Base-by-base conservation (phyloP, 2,113 vertebrate genomes). In the Eurypyga helias region DNA sequence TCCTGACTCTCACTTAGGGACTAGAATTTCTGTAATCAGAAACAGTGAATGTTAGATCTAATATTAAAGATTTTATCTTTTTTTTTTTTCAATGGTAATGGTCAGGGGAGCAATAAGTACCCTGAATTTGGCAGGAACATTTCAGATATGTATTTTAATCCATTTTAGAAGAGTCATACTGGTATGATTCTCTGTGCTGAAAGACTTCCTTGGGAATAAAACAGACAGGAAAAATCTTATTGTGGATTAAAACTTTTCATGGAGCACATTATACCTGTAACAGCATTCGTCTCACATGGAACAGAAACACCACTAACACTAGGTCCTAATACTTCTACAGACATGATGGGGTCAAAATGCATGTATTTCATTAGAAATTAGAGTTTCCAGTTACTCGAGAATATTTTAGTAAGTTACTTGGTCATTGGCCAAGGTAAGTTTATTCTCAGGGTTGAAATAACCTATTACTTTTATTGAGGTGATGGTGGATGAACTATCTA, bases 271-370 rank as follows among this genome's bases (percentile, higher is more conserved):
- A 54, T 13, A 36, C 8, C 15, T 72, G 8, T 45, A 72, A 51
- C 8, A 60, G 13, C 7, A 65, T 69, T 69, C 4, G 34, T 69
- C 11, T 89, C 34, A 34, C 0, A 0, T 25, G 26, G 45, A 89
- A 64, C 13, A 73, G 33, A 91, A 89, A 34, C 13, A 36, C 43
- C 34, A 43, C 29, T 48, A 64, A 23, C 12, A 38, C 25, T 43
- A 10, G 4, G 61, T 52, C 10, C 48, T 52, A 43, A 25, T 43
- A 46, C 25, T 65, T 65, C 14, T 80, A 28, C n/a, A 60, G 55
- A 43, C 52, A 9, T 26, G 2, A 17, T 31, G 15, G 25, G 13
- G 33, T 81, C 26, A 28, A 9, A 80, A 87, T 38, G 34, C 10
- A 45, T 16, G 23, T 33, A 89, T 10, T 38, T 62, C 45, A 54